Conservation (phyloP, 2,888 invertebrate genomes). For the Tetrapedia diversipes region DNA sequence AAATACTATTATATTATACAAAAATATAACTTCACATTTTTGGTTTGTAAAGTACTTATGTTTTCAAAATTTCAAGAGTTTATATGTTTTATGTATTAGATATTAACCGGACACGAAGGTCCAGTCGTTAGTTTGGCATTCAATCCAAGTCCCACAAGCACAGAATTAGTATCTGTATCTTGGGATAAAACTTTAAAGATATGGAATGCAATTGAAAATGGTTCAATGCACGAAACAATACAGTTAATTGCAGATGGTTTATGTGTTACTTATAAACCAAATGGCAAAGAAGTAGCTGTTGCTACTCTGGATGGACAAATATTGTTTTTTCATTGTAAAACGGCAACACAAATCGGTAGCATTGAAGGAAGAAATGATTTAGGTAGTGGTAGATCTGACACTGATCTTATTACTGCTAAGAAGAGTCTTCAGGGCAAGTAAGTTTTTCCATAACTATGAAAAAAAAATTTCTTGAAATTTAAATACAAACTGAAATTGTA, state of each 20-base stretch:
- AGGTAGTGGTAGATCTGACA: slow-evolving; percentile 91
- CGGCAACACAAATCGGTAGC: slow-evolving; percentile 88
- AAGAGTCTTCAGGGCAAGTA: slow-evolving; percentile 93
- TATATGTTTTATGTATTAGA: slow-evolving; percentile 80
- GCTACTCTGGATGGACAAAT: slow-evolving; percentile 95
- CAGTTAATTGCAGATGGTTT: slow-evolving; percentile 91
- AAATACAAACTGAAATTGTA: background rate
- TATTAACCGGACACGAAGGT: slow-evolving; percentile 96
- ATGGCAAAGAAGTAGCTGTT: slow-evolving; percentile 96
- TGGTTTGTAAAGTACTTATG: background rate
- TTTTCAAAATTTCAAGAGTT: background rate
- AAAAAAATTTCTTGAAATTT: background rate
- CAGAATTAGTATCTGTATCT: slow-evolving; percentile 92
- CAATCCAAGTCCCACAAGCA: slow-evolving; percentile 88
- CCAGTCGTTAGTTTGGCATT: slow-evolving; percentile 94
- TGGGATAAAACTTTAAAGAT: slow-evolving; percentile 97
- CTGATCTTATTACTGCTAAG: slow-evolving; percentile 94
- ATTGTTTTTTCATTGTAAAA: slow-evolving; percentile 90
- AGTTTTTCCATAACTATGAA: slow-evolving; percentile 77
- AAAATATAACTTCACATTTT: background rate
- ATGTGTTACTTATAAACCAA: slow-evolving; percentile 93
- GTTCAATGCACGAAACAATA: slow-evolving; percentile 92
- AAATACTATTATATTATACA: background rate
- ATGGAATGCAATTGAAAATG: slow-evolving; percentile 95
- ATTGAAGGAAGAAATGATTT: slow-evolving; percentile 96